phyloP scores from a whole-genome alignment of 2,113 vertebrate species.

The Gallinago jamesoni region DNA sequence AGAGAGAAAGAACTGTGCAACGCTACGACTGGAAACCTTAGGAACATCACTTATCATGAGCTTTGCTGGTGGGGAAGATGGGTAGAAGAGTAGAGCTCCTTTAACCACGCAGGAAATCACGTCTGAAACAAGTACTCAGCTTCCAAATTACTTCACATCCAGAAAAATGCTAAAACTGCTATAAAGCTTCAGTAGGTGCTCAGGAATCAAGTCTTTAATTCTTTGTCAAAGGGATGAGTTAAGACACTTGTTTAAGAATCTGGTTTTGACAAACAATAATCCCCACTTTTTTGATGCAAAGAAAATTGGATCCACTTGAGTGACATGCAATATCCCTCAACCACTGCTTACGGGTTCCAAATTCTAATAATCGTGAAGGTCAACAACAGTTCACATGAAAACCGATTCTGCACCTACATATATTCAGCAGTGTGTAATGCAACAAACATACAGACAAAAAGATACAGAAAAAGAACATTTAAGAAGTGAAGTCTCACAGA shows the following conservation, averaged over 20 bases:
- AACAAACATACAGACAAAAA: background rate
- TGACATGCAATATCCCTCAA: background rate
- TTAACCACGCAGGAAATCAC: rapidly evolving
- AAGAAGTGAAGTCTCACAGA: background rate
- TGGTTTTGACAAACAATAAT: background rate
- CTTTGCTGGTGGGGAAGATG: background rate
- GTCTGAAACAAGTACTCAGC: background rate
- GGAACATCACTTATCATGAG: background rate
- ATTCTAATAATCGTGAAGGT: background rate
- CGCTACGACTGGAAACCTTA: background rate
- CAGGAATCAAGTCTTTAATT: background rate
- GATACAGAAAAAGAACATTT: background rate
- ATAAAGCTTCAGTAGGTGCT: background rate
- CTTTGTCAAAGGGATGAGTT: background rate
- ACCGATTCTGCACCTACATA: background rate
- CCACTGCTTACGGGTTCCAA: background rate
- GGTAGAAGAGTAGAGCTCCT: background rate
- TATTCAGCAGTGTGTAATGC: background rate
- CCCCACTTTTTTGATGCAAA: background rate
- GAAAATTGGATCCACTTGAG: background rate
- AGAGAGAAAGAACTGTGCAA: background rate
- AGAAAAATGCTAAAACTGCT: background rate
- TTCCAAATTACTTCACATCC: background rate
- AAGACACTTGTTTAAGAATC: background rate
- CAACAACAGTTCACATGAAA: background rate